Percentiles rank a stretch among this genome's conserved stretches.
Conservation (phyloP, 2,888 invertebrate species). For the Eilema griseolum region DNA sequence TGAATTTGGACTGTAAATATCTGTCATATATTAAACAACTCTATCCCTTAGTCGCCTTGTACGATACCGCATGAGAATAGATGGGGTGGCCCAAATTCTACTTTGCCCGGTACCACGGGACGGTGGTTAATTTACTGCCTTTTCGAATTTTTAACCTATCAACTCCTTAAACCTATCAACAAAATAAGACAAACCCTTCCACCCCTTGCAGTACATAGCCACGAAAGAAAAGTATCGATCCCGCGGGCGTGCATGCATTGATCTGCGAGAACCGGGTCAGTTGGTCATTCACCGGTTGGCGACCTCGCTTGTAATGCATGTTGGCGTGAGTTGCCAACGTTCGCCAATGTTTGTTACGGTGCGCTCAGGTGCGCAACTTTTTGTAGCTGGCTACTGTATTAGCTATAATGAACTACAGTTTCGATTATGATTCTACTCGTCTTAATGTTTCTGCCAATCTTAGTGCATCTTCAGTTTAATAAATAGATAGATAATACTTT, state of each 20-base stretch:
- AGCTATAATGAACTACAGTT: too few relatives aligned
- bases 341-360: slow-evolving; percentile 34
- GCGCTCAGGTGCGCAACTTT: slow-evolving; percentile 20
- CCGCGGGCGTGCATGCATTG: slow-evolving; percentile 56
- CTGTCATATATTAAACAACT: too few relatives aligned
- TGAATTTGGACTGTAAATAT: too few relatives aligned
- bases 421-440: too few relatives aligned
- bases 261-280: slow-evolving; percentile 60
- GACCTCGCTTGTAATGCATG: slow-evolving; percentile 52
- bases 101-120: too few relatives aligned
- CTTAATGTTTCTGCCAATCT: too few relatives aligned
- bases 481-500: too few relatives aligned
- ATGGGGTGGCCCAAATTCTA: too few relatives aligned
- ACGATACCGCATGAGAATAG: too few relatives aligned
- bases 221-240: slow-evolving; percentile 47
- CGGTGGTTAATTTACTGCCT: too few relatives aligned
- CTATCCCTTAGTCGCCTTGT: too few relatives aligned
- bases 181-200: not conserved
- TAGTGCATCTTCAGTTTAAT: too few relatives aligned
- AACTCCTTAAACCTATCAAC: not conserved
- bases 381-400: slow-evolving; percentile 1
- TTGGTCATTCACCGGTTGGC: slow-evolving; percentile 58
- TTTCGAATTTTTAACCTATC: not conserved
- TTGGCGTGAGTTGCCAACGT: slow-evolving; percentile 35
- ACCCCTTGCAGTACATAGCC: slow-evolving; percentile 5